Conservation (phyloP, 2,797 vertebrate genomes). For the Chiloscyllium punctatum region DNA sequence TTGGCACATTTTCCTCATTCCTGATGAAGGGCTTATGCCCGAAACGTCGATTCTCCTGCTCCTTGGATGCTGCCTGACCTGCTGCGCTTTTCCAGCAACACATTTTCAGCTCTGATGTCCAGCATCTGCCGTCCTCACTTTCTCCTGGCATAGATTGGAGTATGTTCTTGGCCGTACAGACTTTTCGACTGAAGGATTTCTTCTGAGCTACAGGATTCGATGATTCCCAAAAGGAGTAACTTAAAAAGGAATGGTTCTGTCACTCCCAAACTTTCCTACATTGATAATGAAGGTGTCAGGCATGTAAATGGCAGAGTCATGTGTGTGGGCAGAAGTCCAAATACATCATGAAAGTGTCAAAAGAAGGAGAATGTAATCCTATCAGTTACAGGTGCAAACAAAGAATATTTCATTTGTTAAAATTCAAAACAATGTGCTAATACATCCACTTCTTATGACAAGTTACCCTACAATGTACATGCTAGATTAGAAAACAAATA, state of each 20-base stretch:
- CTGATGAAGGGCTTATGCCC: no score
- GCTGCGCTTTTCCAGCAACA: no score
- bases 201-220: no score
- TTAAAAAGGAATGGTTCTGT: not conserved
- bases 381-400: not conserved
- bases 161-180: no score
- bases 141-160: no score
- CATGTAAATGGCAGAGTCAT: not conserved
- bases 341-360: not conserved
- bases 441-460: not conserved
- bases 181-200: no score
- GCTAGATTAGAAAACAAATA: not conserved
- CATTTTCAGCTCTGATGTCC: no score
- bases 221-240: not conserved
- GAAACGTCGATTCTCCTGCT: no score
- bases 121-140: no score
- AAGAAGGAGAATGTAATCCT: not conserved
- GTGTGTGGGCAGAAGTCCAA: not conserved
- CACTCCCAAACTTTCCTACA: not conserved
- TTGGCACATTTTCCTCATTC: no score
- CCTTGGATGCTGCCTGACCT: no score
- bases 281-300: not conserved
- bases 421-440: not conserved
- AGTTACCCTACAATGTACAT: not conserved
- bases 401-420: not conserved